phyloP scores from a whole-genome alignment of 2,888 invertebrate species.

The Scaptomyza flava region DNA sequence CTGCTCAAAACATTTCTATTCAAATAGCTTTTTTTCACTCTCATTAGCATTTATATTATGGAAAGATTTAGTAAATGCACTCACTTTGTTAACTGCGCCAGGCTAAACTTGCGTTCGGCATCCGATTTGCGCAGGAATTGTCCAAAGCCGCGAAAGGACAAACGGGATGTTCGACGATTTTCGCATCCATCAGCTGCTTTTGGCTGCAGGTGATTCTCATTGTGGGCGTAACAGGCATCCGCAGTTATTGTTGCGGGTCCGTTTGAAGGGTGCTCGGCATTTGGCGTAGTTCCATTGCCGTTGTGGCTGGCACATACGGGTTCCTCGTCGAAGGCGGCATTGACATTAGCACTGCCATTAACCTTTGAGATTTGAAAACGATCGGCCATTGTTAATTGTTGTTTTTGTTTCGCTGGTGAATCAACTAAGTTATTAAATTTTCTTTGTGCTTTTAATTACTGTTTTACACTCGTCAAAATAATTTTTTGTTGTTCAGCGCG shows the following conservation, averaged over 20 bases:
- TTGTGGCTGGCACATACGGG: conserved; percentile 27
- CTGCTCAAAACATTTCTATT: background rate
- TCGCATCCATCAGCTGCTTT: conserved; percentile 53
- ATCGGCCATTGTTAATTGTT: conserved; percentile 67
- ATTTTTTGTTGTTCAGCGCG: conserved; percentile 10
- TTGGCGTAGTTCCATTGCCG: conserved; percentile 14
- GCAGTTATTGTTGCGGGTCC: conserved; percentile 25
- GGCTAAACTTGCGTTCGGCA: conserved; percentile 82
- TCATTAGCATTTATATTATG: background rate
- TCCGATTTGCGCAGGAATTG: conserved; percentile 75
- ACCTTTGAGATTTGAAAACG: conserved; percentile 80
- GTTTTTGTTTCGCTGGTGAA: conserved; percentile 16
- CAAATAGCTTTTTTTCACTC: too few relatives aligned
- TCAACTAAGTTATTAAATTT: conserved; percentile 20
- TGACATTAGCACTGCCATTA: conserved; percentile 63
- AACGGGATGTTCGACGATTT: conserved; percentile 71
- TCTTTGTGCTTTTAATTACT: conserved; percentile 6
- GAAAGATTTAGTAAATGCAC: conserved; percentile 33
- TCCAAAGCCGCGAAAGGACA: conserved; percentile 80
- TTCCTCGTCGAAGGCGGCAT: conserved; percentile 61
- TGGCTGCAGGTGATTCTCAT: conserved; percentile 64
- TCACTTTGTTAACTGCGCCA: conserved; percentile 84
- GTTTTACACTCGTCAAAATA: conserved; percentile 16
- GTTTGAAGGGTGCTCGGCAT: conserved; percentile 34
- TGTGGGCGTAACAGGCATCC: conserved; percentile 32